Evolutionary conservation across 2,888 invertebrate species (phyloP).

Genomic region (Capitulum mitella): DNA sequence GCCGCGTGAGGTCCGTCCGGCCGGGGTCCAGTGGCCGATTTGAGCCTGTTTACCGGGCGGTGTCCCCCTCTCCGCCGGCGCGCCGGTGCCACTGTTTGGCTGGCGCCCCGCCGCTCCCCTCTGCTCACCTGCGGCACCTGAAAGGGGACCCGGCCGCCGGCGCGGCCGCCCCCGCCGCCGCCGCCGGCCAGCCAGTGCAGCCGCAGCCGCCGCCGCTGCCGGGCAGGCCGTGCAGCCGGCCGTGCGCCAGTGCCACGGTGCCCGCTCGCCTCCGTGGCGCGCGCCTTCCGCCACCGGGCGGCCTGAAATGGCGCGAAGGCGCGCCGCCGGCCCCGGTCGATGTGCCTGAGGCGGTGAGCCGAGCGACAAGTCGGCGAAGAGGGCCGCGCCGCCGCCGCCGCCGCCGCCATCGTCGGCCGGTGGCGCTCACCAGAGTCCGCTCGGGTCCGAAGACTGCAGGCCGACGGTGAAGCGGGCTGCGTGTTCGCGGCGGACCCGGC

Average conservation of each 20-base stretch:
- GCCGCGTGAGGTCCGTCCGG: not conserved
- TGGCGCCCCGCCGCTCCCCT: not conserved
- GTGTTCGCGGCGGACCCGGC: not conserved
- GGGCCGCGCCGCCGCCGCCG: not conserved
- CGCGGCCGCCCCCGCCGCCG: not conserved
- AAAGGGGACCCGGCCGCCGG: not conserved
- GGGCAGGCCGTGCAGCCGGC: not conserved
- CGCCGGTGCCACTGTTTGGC: not conserved
- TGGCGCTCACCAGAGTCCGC: not conserved
- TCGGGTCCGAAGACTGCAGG: not conserved
- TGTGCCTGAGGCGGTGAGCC: not conserved
- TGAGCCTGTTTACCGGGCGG: not conserved
- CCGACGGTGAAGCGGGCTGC: not conserved
- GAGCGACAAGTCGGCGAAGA: too few species aligned
- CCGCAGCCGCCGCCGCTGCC: not conserved
- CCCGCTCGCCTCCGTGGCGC: not conserved
- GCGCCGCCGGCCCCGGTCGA: not conserved
- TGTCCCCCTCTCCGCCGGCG: not conserved
- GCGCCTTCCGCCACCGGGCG: not conserved
- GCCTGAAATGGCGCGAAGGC: not conserved
- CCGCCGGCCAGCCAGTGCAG: not conserved
- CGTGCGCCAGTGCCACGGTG: not conserved
- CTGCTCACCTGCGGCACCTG: not conserved
- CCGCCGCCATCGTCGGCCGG: not conserved
- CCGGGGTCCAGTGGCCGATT: not conserved